These are phyloP conservation scores for Hylomyscus alleni DNA, from an alignment of 2,797 vertebrate species.

Conservation along the genomic window DNA sequence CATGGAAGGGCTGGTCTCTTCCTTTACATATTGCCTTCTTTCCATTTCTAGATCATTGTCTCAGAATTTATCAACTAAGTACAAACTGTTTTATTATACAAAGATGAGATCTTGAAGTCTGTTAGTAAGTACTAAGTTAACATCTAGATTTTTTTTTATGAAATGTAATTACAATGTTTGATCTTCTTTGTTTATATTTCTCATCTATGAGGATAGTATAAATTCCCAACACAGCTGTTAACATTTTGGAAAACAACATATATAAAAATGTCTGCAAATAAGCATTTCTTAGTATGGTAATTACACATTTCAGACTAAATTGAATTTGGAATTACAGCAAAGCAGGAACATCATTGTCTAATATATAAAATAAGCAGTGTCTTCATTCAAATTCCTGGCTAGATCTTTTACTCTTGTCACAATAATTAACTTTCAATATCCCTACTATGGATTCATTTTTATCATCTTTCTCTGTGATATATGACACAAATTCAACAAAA, in stretches of 20 bases:
- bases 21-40: not conserved
- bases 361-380: not conserved
- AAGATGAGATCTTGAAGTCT: not conserved
- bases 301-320: conserved; percentile 1
- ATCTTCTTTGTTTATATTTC: not conserved
- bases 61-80: not conserved
- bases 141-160: not conserved
- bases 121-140: not conserved
- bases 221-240: not conserved
- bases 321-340: not conserved
- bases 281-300: not conserved
- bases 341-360: not conserved
- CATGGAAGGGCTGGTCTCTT: not conserved
- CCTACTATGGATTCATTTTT: not conserved
- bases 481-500: not conserved
- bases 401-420: not conserved
- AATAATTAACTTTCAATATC: conserved; percentile 14
- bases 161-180: not conserved
- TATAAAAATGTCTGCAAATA: not conserved
- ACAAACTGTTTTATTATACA: not conserved
- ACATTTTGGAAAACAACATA: not conserved
- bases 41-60: not conserved
- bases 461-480: not conserved
- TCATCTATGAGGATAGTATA: not conserved
- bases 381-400: not conserved